Evolutionary conservation across 2,113 vertebrate species (phyloP), one percentile per base, ranked within the genome.

Genomic region (Phrynocephalus versicolor): DNA sequence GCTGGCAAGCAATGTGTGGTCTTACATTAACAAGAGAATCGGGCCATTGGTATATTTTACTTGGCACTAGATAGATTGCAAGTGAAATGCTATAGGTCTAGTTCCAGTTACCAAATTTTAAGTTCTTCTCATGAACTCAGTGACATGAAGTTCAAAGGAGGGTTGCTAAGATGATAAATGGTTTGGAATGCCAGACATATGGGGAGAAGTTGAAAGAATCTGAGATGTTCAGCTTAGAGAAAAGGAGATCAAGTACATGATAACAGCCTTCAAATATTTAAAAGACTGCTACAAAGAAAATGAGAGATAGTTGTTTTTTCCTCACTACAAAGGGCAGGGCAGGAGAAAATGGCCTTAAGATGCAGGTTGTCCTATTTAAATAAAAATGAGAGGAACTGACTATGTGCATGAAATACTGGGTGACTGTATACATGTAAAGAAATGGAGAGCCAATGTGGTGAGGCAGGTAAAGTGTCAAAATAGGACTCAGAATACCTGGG

Each of bases 241-340:
- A 72, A 83, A 67, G 67, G 60, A 85, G 30, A 80, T 80, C 62
- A 85, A 35, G 67, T 71, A 79, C 57, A 85, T 72, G 57, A 80
- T 79, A 85, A 79, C 76, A 18, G 69, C 73, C 69, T 85, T 79
- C 77, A 85, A 85, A 73, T 78, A 85, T 80, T 79, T 85, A 79
- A 79, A 85, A 80, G 69, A 21, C 67, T 83, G 57, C 82, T 83
- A 64, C 27, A 74, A 83, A 74, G 55, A 62, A 83, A 60, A 74
- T 33, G 57, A 57, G 37, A 74, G 45, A 83, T 12, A 41, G 37
- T 74, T 83, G 81, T 64, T 83, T 62, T n/a, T 64, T 57, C 30
- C 35, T 45, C 16, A 21, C 57, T 27, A 51, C 39, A 58, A 35
- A 79, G 27, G 72, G 37, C 35, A 79, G 57, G 69, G 69, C 35